phyloP scores from a whole-genome alignment of 2,797 vertebrate species.

The Scolopax bukidnonensis region DNA sequence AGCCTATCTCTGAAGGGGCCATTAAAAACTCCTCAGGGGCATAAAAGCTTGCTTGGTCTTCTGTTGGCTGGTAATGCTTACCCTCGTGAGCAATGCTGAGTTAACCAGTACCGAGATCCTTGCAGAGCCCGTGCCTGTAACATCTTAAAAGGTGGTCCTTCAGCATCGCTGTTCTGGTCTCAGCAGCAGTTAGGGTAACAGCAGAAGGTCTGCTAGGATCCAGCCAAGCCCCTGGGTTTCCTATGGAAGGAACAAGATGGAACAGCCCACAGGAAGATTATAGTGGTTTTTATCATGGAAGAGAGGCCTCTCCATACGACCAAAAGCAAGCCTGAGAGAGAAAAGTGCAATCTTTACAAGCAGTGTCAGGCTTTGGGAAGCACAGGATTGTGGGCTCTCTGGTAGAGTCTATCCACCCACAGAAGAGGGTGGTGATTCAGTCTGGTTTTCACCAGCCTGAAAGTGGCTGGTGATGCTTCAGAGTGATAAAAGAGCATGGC shows the following conservation, averaged over 20 bases:
- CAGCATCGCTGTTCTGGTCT: background rate
- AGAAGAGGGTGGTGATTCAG: background rate
- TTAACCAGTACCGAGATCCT: accelerated
- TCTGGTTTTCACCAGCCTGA: background rate
- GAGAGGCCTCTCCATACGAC: accelerated
- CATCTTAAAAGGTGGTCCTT: accelerated
- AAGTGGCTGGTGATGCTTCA: background rate
- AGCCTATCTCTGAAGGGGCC: background rate
- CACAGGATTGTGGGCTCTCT: accelerated
- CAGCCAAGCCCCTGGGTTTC: background rate
- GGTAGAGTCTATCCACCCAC: background rate
- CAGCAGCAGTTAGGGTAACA: background rate
- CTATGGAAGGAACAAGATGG: accelerated
- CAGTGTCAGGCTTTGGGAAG: background rate
- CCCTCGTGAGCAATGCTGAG: accelerated
- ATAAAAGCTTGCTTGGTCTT: accelerated
- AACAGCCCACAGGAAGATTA: accelerated
- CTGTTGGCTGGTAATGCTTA: accelerated
- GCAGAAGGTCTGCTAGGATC: background rate
- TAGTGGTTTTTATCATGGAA: accelerated
- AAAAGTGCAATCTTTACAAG: background rate
- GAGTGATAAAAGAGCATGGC: accelerated
- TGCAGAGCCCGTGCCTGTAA: background rate
- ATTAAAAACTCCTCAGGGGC: accelerated
- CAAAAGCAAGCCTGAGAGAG: background rate